These are phyloP conservation scores for Drepana arcuata DNA, from an alignment of 1,140 invertebrate genomes.

Conservation along the genomic window DNA sequence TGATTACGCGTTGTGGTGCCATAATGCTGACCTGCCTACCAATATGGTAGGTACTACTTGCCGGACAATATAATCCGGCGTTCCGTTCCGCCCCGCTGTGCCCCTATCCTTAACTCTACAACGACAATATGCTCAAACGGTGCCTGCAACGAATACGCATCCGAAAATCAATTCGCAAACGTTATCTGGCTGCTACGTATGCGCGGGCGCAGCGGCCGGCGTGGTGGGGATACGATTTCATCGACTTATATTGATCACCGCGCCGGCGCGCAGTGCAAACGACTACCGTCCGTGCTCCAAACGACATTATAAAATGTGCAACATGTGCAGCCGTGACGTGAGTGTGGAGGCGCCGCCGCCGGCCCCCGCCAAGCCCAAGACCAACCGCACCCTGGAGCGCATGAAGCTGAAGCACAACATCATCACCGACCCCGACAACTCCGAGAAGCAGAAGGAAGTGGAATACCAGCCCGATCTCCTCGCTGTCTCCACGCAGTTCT, in stretches of 20 bases:
- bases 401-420: conserved; percentile 61
- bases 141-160: too few species aligned
- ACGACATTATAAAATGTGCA: conserved; percentile 43
- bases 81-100: too few species aligned
- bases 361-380: conserved; percentile 21
- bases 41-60: too few species aligned
- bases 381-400: conserved; percentile 28
- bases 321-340: conserved; percentile 51
- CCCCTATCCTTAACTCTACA: too few species aligned
- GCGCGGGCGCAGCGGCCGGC: conserved; percentile 2
- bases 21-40: too few species aligned
- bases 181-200: too few species aligned
- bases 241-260: conserved; percentile 43
- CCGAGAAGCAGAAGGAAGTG: conserved; percentile 48
- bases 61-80: too few species aligned
- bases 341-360: conserved; percentile 19
- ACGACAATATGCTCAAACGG: too few species aligned
- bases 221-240: conserved; percentile 39
- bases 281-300: conserved; percentile 8
- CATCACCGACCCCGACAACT: conserved; percentile 37
- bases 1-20: too few species aligned
- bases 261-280: conserved; percentile 23
- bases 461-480: conserved; percentile 61
- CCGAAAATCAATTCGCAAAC: too few species aligned
- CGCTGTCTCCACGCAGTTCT: conserved; percentile 53